phyloP scores from a whole-genome alignment of 2,888 invertebrate species.

The Opisthograptis luteolata region DNA sequence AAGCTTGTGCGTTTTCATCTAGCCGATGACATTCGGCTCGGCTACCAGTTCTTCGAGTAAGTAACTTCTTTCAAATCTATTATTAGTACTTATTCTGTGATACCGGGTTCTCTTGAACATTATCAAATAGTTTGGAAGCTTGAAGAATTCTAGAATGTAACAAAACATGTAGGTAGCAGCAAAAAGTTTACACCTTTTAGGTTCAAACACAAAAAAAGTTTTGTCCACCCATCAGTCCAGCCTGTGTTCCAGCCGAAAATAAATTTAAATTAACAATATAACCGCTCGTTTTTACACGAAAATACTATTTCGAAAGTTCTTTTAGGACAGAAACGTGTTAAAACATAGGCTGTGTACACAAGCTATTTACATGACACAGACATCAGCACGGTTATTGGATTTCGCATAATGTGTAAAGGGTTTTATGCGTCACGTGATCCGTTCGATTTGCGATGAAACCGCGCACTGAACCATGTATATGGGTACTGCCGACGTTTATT shows the following conservation, averaged over 20 bases:
- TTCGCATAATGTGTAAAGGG: slow-evolving; percentile 28
- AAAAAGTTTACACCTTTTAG: background rate
- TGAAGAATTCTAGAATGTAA: no score
- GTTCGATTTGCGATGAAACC: slow-evolving; percentile 23
- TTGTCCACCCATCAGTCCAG: no score
- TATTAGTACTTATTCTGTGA: no score
- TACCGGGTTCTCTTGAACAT: no score
- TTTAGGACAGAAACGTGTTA: slow-evolving; percentile 17
- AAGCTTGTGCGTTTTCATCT: no score
- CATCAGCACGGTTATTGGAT: slow-evolving; percentile 25
- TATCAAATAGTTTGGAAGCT: no score
- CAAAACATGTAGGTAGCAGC: no score
- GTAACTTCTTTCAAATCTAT: no score
- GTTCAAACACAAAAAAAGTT: slow-evolving; percentile 1
- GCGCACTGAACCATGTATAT: slow-evolving; percentile 27
- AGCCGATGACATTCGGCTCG: no score
- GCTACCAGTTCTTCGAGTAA: no score
- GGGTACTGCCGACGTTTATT: no score
- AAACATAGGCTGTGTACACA: slow-evolving; percentile 27
- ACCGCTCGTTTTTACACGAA: slow-evolving; percentile 30
- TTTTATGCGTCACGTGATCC: slow-evolving; percentile 29
- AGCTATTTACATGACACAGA: slow-evolving; percentile 29
- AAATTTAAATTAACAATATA: slow-evolving; percentile 31
- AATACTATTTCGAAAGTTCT: slow-evolving; percentile 22
- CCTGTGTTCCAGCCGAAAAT: slow-evolving; percentile 9